Conservation (phyloP, 2,113 vertebrate species). For the Prunella fulvescens region DNA sequence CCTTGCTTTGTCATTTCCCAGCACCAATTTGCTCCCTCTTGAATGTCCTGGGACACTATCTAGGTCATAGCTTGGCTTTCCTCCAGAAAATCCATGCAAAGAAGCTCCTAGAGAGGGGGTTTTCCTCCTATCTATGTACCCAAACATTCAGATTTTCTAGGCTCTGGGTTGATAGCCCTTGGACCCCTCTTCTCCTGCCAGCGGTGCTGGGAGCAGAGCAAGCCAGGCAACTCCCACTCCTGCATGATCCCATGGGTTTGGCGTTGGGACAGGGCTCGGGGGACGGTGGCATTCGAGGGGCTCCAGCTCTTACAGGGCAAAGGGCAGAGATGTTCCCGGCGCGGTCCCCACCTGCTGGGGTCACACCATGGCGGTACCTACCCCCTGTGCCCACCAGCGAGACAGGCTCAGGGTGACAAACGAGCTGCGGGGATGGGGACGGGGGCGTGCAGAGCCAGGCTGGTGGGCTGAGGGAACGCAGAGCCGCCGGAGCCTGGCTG, state of each 20-base stretch:
- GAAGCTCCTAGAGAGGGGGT: not conserved
- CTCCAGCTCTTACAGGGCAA: not conserved
- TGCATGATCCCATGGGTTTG: not conserved
- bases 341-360: not conserved
- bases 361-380: fast-evolving
- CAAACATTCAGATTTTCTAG: not conserved
- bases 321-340: not conserved
- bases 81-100: not conserved
- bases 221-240: not conserved
- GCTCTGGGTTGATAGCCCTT: not conserved
- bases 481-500: not conserved
- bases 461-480: fast-evolving
- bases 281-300: fast-evolving
- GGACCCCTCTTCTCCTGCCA: not conserved
- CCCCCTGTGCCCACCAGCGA: not conserved
- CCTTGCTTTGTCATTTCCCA: not conserved
- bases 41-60: not conserved
- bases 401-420: not conserved
- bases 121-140: not conserved
- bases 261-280: not conserved
- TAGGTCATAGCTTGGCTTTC: not conserved
- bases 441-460: not conserved
- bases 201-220: fast-evolving
- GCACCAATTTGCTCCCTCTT: not conserved
- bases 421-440: not conserved